Evolutionary conservation across 1,140 invertebrate species (phyloP).

Genomic region (Neodiprion pinetum): DNA sequence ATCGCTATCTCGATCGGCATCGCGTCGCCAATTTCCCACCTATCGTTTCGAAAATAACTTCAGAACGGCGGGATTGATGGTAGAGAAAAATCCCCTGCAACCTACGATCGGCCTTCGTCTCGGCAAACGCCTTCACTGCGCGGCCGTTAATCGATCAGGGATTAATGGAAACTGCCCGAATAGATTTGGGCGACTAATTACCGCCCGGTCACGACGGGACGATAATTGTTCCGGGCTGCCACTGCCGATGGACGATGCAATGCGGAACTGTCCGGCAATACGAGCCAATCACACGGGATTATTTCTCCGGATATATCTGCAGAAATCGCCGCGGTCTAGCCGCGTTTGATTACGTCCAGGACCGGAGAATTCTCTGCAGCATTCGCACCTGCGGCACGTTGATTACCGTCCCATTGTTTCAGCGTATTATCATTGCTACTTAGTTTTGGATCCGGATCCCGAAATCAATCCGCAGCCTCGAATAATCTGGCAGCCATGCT

Average conservation of each 20-base stretch:
- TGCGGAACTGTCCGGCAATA: not conserved
- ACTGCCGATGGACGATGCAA: not conserved
- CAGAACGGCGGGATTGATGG: too few species aligned
- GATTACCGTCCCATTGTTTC: too few species aligned
- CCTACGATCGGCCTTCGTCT: not conserved
- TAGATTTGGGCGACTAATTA: not conserved
- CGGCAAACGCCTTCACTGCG: not conserved
- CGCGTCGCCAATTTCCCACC: slow-evolving; percentile 1
- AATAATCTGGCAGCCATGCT: too few species aligned
- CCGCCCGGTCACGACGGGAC: not conserved
- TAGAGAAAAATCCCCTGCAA: not conserved
- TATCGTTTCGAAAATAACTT: not conserved
- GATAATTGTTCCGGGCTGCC: not conserved
- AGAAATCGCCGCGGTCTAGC: too few species aligned
- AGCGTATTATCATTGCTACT: too few species aligned
- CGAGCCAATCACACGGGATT: not conserved
- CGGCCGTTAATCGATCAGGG: not conserved
- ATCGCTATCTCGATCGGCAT: not conserved
- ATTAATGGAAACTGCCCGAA: not conserved
- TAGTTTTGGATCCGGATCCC: too few species aligned
- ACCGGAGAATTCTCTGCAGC: too few species aligned
- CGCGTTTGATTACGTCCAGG: too few species aligned
- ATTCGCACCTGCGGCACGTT: too few species aligned
- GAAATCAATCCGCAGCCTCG: too few species aligned
- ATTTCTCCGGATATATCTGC: slow-evolving; percentile 3